Conservation (phyloP, 2,797 vertebrate genomes). For the Danio albolineatus region DNA sequence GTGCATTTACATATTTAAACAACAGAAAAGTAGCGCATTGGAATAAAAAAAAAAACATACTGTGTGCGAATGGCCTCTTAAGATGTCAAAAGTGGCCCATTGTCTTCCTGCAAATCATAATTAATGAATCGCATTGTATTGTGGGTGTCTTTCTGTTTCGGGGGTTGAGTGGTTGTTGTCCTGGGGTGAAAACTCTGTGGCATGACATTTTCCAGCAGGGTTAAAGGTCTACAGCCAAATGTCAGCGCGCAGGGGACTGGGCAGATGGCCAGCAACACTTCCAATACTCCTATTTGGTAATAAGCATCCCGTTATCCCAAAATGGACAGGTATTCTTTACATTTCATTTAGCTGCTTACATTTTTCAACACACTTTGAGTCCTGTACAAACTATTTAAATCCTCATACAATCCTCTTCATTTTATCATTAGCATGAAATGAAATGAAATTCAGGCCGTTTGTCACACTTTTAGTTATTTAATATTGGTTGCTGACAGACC, state of each 20-base stretch:
- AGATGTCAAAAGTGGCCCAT: not conserved
- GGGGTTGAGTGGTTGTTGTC: constrained; percentile 45
- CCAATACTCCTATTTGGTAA: constrained; percentile 34
- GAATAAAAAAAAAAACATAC: too few species aligned
- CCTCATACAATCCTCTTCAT: not conserved
- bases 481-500: constrained; percentile 46
- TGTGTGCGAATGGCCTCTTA: not conserved
- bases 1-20: too few species aligned
- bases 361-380: not conserved
- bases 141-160: constrained; percentile 42
- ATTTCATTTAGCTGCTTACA: not conserved
- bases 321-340: constrained; percentile 47
- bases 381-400: not conserved
- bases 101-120: constrained; percentile 32
- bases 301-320: constrained; percentile 25
- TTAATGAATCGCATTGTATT: constrained; percentile 58
- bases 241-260: constrained; percentile 62
- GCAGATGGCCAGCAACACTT: constrained; percentile 75
- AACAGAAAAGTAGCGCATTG: too few species aligned
- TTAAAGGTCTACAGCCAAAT: constrained; percentile 75
- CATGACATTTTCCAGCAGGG: constrained; percentile 72
- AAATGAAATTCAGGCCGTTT: constrained; percentile 11
- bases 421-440: not conserved
- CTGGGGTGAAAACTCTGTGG: constrained; percentile 64
- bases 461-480: constrained; percentile 34